Conservation (phyloP, 2,888 invertebrate species). For the Nomada flava region DNA sequence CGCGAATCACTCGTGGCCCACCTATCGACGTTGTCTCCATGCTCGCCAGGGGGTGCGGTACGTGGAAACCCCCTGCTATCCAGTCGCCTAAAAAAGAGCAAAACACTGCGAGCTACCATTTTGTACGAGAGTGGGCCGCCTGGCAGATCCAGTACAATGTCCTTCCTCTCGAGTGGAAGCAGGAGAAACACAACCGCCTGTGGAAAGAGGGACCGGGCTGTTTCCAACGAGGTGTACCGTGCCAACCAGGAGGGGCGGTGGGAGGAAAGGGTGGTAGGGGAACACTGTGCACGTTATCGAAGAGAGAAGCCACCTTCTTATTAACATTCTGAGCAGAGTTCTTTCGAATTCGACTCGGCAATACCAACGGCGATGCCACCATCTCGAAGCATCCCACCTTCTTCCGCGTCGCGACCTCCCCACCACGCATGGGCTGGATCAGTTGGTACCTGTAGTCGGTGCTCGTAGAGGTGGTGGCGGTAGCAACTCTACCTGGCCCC, state of each 20-base stretch:
- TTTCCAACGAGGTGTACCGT: neutral
- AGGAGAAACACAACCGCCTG: conserved; percentile 21
- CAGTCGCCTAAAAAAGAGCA: conserved; percentile 55
- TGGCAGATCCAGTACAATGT: conserved; percentile 41
- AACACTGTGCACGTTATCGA: conserved; percentile 36
- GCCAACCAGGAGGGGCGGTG: neutral
- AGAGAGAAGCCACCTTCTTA: conserved; percentile 69
- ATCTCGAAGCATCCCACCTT: conserved; percentile 61
- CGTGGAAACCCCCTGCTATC: conserved; percentile 1
- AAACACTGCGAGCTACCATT: conserved; percentile 62
- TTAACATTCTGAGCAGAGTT: conserved; percentile 66
- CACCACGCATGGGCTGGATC: conserved; percentile 61
- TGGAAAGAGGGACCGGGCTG: conserved; percentile 1
- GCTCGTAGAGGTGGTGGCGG: conserved; percentile 39
- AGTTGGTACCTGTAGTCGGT: conserved; percentile 38
- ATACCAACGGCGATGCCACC: conserved; percentile 60
- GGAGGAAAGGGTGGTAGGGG: neutral
- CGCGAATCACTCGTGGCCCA: conserved; percentile 12
- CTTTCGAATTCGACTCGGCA: conserved; percentile 67
- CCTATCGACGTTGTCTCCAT: neutral
- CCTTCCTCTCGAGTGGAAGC: conserved; percentile 29
- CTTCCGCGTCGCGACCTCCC: conserved; percentile 34
- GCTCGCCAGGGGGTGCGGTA: neutral
- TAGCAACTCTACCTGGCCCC: conserved; percentile 43
- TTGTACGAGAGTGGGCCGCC: conserved; percentile 39